Percentiles rank a stretch among this genome's conserved stretches.
phyloP scores from a whole-genome alignment of 2,888 invertebrate genomes.

The Macrosoma leucophasiata region DNA sequence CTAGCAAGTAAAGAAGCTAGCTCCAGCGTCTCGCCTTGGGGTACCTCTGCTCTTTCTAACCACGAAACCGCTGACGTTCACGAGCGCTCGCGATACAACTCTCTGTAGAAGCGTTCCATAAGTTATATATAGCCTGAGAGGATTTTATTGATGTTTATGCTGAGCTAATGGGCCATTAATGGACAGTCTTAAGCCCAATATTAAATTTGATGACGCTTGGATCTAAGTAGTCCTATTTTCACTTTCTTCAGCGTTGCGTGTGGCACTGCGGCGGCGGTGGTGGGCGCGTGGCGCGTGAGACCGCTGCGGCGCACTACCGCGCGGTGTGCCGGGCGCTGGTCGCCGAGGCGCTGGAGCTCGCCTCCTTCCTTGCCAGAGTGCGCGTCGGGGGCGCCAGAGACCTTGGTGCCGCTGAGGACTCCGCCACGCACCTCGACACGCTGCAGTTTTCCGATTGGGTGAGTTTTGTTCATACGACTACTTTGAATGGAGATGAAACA shows the following conservation, averaged over 20 bases:
- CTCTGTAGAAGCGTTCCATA: too few species aligned
- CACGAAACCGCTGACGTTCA: too few species aligned
- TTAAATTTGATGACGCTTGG: not conserved
- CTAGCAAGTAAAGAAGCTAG: too few species aligned
- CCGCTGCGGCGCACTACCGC: slow-evolving; percentile 88
- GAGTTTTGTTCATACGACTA: slow-evolving; percentile 43
- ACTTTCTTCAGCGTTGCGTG: slow-evolving; percentile 54
- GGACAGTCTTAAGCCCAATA: too few species aligned
- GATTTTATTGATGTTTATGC: too few species aligned
- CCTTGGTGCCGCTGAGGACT: slow-evolving; percentile 78
- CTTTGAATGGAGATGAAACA: too few species aligned
- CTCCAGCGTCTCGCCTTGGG: too few species aligned
- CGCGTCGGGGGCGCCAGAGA: slow-evolving; percentile 79
- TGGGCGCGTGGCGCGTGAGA: slow-evolving; percentile 65
- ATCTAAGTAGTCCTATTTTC: not conserved
- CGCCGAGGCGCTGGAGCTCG: slow-evolving; percentile 92
- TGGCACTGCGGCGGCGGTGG: slow-evolving; percentile 67
- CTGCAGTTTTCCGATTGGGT: slow-evolving; percentile 95
- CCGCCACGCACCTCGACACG: slow-evolving; percentile 84
- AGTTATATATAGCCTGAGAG: too few species aligned
- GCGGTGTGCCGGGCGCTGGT: slow-evolving; percentile 95
- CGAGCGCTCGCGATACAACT: too few species aligned
- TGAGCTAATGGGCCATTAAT: too few species aligned
- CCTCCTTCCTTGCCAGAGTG: slow-evolving; percentile 92
- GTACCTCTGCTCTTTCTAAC: too few species aligned